Base-by-base conservation (phyloP, 1,140 invertebrate genomes). In the Temnothorax nylanderi region DNA sequence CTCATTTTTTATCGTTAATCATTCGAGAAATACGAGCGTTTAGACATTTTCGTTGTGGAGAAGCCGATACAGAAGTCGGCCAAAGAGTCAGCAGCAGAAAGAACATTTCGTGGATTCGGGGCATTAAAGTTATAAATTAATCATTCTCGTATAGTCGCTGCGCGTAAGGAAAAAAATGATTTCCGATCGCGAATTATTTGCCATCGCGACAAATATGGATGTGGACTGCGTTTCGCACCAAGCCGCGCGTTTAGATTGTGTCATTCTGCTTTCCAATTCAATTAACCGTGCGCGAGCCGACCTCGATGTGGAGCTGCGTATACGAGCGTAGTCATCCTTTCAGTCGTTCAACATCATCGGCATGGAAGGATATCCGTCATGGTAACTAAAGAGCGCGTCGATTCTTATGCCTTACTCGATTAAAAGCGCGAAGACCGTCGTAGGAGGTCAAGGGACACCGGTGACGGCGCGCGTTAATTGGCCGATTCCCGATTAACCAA, bases 261-360 rank as follows among this genome's bases (percentile, higher is more conserved):
- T 87, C 54, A 69, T 82, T 90, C 71, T 82, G 51, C 85, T 87
- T 90, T 89, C 77, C 72, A 90, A 90, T 87, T 90, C 77, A 49
- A 90, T 87, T 64, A 51, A 75, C 65, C 34, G 47, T 37, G 13
- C 44, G 58, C 47, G 26, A 58, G 37, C 34, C 32, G 62, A 67
- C 54, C 32, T 85, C 56, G 11, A 72, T 64, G 18, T 3, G 32
- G 49, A 26, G 26, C 75, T 72, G 18, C 56, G 26, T 75, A 26
- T 26, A 75, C 32, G 67, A 77, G 41, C 69, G 60, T 34, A 56
- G 65, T 69, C 65, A 49, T 69, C 44, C 47, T 80, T 69, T 54
- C 62, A 54, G n/a, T 32, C n/a, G 75, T 67, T 49, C 44, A 32
- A 51, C 41, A 64, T 69, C 77, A 80, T 41, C 62, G n/a, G 26